Evolutionary conservation across 2,888 invertebrate genomes (phyloP), one percentile per base, ranked within the genome.

Genomic region (Atherix ibis): DNA sequence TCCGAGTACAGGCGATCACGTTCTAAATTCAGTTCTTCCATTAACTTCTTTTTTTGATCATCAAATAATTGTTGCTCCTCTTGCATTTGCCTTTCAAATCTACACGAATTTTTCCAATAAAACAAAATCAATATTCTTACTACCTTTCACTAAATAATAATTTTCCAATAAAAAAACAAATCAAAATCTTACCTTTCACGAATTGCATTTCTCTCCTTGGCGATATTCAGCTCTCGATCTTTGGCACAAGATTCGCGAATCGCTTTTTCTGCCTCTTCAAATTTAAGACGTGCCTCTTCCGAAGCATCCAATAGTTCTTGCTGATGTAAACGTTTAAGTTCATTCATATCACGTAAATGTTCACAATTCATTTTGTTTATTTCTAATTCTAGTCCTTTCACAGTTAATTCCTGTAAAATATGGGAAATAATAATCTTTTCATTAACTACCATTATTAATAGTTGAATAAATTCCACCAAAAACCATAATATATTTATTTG

Each of bases 341-440:
- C 73, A 0, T 70, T 65, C 33, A 76, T 52, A 49, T 76, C 73
- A 35, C 71, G 69, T 49, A 75, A 71, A 50, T 81, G 79, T 2
- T 75, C 65, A 14, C 73, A 71, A 19, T 78, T 75, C 76, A 87
- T 81, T 46, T 73, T 76, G 16, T 80, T 71, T 3, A 88, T 66
- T 54, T 88, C 87, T 1, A 81, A 76, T 56, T 87, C 85, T n/a
- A 88, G 56, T 1, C 85, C 84, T 63, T 83, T 85, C 0, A 87
- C 80, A 4, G 87, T 85, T 49, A 84, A 63, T 52, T 85, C 84
- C 81, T 73, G 18, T 2, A 27, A 31, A 18, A 26, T 28, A 17
- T 26, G n/a, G n/a, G n/a, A n/a, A n/a, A n/a, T n/a, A n/a, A n/a
- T n/a, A n/a, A n/a, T n/a, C n/a, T n/a, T n/a, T n/a, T n/a, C n/a